A percentile compares a stretch with the other conserved stretches of the same genome.
Evolutionary conservation across 1,140 invertebrate species (phyloP).

Genomic region (Adelges cooleyi): DNA sequence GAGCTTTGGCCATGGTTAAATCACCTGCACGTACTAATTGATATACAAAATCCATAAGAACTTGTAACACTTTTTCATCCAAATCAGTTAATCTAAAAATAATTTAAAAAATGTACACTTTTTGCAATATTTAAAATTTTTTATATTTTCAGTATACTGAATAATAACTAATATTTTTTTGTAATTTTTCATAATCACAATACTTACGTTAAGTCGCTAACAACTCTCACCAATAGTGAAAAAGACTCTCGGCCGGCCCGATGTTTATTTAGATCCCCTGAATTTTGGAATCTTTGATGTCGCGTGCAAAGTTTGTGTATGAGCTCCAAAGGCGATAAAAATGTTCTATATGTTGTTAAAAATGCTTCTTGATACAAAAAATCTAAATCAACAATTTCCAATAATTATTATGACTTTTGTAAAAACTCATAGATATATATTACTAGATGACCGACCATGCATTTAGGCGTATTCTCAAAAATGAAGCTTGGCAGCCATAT

Average conservation of each 20-base stretch:
- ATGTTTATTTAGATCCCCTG: constrained; percentile 56
- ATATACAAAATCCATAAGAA: constrained; percentile 82
- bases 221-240: constrained; percentile 77
- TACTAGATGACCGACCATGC: no score
- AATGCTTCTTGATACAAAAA: constrained; percentile 94
- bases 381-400: no score
- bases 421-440: no score
- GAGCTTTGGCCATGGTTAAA: constrained; percentile 72
- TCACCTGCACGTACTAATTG: constrained; percentile 75
- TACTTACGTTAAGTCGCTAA: constrained; percentile 81
- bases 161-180: neutral
- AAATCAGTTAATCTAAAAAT: constrained; percentile 65
- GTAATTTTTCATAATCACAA: neutral
- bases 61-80: constrained; percentile 57
- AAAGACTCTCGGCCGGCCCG: constrained; percentile 75
- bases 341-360: constrained; percentile 90
- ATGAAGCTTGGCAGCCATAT: no score
- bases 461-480: no score
- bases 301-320: constrained; percentile 78
- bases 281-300: constrained; percentile 70
- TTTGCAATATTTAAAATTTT: neutral
- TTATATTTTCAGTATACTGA: neutral
- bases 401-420: no score
- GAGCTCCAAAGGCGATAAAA: constrained; percentile 76
- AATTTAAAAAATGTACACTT: constrained; percentile 24